Base-by-base conservation (phyloP, 2,113 vertebrate genomes). In the Daubentonia madagascariensis region DNA sequence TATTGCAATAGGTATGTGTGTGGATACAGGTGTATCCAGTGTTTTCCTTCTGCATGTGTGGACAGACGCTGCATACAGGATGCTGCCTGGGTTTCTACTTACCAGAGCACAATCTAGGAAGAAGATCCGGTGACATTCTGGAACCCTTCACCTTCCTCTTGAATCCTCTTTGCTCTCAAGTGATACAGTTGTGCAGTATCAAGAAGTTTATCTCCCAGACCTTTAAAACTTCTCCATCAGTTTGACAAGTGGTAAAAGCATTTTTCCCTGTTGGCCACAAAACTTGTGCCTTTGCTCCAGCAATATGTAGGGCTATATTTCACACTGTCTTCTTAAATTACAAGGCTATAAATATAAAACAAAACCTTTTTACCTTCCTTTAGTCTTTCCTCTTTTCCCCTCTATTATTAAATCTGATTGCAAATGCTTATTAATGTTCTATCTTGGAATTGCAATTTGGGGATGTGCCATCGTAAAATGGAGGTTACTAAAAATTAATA, bases 231-330 rank as follows among this genome's bases (percentile, higher is more conserved):
- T 52, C 45, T 28, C n/a, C 4, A 8, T 32, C 57, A 7, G 23
- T 54, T 43, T 72, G 43, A 25, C 43, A 57, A 73, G 13, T 35
- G 40, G 5, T 10, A 48, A 35, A 48, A 8, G 25, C 14, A 6
- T 54, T 25, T 57, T 37, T 8, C 35, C 8, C 32, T 4, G 5
- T 45, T 85, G n/a, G 43, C 43, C 37, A 28, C 18, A 37, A 18
- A 78, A 20, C 0, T 1, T 5, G 12, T 37, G 8, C n/a, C 43
- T 86, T 48, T 35, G 57, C 0, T 17, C 37, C 8, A 17, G 7
- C 37, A 11, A 17, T 12, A 4, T 0, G 0, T 1, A 9, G 30
- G 17, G 5, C 35, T 57, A 0, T 45, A 8, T 43, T n/a, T 85
- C 54, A 5, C 14, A 37, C 23, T 20, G 45, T 45, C 8, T 16